Conservation (phyloP, 92 coral and sea anemone genomes). For the Heliopora coerulea region DNA sequence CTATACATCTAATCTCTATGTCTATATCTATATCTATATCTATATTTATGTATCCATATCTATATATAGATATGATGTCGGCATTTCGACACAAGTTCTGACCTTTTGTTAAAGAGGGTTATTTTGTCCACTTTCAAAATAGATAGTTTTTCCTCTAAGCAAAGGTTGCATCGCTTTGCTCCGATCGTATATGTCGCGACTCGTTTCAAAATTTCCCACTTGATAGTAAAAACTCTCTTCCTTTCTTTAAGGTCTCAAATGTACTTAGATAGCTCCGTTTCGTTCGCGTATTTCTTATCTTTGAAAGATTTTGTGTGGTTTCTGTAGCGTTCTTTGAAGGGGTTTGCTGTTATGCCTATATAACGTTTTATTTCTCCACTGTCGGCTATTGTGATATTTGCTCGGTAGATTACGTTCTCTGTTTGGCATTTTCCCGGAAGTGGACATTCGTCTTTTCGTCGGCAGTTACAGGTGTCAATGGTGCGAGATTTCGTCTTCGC, state of each 20-base stretch:
- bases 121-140: constrained; percentile 17
- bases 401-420: constrained; percentile 11
- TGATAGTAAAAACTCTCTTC: constrained; percentile 11
- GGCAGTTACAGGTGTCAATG: constrained; percentile 20
- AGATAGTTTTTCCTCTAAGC: constrained; percentile 23
- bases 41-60: too few relatives aligned
- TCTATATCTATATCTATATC: too few relatives aligned
- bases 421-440: neutral
- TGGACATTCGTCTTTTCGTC: constrained; percentile 28
- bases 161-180: constrained; percentile 21
- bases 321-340: constrained; percentile 29
- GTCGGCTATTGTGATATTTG: constrained; percentile 12
- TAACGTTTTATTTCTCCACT: neutral
- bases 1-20: too few relatives aligned
- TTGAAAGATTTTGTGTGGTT: constrained; percentile 18
- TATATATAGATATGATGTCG: too few relatives aligned
- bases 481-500: constrained; percentile 2
- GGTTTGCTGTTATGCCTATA: constrained; percentile 28
- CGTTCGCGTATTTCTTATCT: constrained; percentile 15
- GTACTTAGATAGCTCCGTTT: constrained; percentile 18
- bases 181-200: constrained; percentile 6
- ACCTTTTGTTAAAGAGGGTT: too few relatives aligned
- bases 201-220: constrained; percentile 9
- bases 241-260: constrained; percentile 19
- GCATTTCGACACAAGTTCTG: too few relatives aligned